Percentiles rank a stretch among this genome's conserved stretches.
Evolutionary conservation across 2,113 vertebrate species (phyloP).

Genomic region (Upupa epops): DNA sequence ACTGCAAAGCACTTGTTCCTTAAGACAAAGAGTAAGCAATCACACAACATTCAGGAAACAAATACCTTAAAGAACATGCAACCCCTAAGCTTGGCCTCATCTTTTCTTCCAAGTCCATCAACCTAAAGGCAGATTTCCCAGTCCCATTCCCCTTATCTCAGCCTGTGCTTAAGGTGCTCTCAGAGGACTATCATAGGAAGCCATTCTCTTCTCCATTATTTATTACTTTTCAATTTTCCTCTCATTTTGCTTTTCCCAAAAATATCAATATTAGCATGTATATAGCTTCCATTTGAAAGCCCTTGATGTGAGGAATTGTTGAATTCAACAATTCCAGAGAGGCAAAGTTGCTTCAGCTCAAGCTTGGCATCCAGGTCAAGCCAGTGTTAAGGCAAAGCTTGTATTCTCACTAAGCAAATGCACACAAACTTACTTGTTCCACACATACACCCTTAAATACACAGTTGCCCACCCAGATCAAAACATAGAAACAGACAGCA

Average conservation of each 20-base stretch:
- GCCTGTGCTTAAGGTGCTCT: not conserved
- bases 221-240: not conserved
- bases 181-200: not conserved
- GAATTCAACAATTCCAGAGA: not conserved
- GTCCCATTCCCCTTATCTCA: not conserved
- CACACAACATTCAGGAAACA: not conserved
- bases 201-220: not conserved
- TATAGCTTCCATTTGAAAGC: not conserved
- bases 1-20: not conserved
- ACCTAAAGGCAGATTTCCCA: not conserved
- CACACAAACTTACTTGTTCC: not conserved
- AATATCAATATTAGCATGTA: not conserved
- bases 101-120: not conserved
- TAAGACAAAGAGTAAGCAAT: not conserved
- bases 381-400: not conserved
- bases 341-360: not conserved
- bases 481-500: not conserved
- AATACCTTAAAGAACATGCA: not conserved
- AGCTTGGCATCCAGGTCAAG: not conserved
- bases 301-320: not conserved
- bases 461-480: not conserved
- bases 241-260: not conserved
- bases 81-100: not conserved
- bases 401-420: not conserved
- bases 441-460: not conserved